A percentile compares a stretch with the other conserved stretches of the same genome.
Evolutionary conservation across 1,140 invertebrate species (phyloP).

Genomic region (Drosophila funebris): DNA sequence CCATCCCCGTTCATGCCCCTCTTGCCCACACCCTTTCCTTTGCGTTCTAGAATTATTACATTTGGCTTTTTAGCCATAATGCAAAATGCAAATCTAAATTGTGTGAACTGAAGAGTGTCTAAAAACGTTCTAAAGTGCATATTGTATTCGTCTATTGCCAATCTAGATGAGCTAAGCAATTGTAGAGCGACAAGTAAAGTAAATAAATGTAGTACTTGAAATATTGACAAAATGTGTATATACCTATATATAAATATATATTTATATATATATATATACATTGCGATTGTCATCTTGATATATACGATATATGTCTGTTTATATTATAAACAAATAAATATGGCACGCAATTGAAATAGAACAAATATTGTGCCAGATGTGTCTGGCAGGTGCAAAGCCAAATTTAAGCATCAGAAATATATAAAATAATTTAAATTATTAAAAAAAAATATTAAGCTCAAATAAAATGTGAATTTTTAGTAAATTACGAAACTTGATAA

Average conservation of each 20-base stretch:
- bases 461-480: no score
- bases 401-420: neutral
- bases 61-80: neutral
- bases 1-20: slow-evolving; percentile 9
- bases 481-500: no score
- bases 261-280: neutral
- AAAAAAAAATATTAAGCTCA: neutral
- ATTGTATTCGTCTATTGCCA: neutral
- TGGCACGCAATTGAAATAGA: neutral
- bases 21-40: slow-evolving; percentile 1
- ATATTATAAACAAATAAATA: slow-evolving; percentile 8
- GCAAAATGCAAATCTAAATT: slow-evolving; percentile 3
- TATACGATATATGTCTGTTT: neutral
- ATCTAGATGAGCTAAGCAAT: neutral
- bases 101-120: neutral
- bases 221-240: neutral
- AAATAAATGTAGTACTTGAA: neutral
- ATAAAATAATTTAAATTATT: neutral
- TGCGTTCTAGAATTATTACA: slow-evolving; percentile 4
- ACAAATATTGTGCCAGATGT: slow-evolving; percentile 19
- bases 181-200: neutral
- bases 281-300: neutral
- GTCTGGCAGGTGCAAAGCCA: neutral
- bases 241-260: neutral
- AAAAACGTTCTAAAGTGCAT: neutral